Evolutionary conservation across 2,113 vertebrate genomes (phyloP).

Genomic region (Mus musculus): DNA sequence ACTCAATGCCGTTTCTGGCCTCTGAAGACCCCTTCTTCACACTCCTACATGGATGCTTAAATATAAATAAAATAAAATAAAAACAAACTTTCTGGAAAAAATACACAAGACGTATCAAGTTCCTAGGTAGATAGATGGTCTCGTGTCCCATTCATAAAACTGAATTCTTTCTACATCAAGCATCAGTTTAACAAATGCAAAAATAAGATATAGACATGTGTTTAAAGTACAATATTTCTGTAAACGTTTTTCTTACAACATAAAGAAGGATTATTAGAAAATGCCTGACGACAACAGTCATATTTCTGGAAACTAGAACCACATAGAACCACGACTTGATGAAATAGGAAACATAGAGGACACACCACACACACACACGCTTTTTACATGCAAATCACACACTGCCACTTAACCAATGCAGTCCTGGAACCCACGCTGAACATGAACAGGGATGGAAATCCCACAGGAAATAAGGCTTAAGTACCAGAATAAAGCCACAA

Average conservation of each 20-base stretch:
- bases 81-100: neutral
- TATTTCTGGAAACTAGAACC: neutral
- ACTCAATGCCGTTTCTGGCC: neutral
- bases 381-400: neutral
- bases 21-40: neutral
- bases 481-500: neutral
- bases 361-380: neutral
- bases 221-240: neutral
- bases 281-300: neutral
- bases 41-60: no score
- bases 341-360: neutral
- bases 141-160: neutral
- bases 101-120: neutral
- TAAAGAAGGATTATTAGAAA: conserved; percentile 1
- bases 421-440: neutral
- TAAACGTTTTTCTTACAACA: neutral
- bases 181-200: neutral
- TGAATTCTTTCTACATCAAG: neutral
- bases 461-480: neutral
- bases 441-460: neutral
- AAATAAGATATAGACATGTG: neutral
- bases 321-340: neutral
- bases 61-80: neutral
- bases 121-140: neutral
- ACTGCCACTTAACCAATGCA: neutral